Conservation (phyloP, 2,888 invertebrate species). For the Acleris cristana region DNA sequence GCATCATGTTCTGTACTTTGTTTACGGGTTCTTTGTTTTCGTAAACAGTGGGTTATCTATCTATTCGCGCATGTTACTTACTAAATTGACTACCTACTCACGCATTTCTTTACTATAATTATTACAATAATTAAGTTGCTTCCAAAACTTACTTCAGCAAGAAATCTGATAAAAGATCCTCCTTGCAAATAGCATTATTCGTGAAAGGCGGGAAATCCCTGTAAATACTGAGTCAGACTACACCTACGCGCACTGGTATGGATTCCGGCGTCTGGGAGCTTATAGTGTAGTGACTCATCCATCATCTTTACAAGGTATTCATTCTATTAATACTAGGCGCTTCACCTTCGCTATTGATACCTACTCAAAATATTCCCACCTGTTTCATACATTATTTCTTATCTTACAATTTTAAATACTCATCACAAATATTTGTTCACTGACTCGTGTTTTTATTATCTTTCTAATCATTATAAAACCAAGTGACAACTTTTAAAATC, state of each 20-base stretch:
- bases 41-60: no score
- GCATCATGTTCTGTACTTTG: background rate
- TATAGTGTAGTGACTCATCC: conserved; percentile 30
- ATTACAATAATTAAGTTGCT: conserved; percentile 1
- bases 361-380: no score
- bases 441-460: background rate
- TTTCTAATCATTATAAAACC: background rate
- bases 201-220: conserved; percentile 16
- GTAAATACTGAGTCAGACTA: conserved; percentile 20
- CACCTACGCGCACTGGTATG: conserved; percentile 29
- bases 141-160: conserved; percentile 4
- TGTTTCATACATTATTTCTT: no score
- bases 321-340: conserved; percentile 3
- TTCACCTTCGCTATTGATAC: no score
- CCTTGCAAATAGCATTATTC: conserved; percentile 4
- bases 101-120: background rate
- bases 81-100: background rate
- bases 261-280: conserved; percentile 31
- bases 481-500: background rate
- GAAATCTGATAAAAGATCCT: conserved; percentile 26
- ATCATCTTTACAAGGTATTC: conserved; percentile 22
- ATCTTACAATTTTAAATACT: no score
- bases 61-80: no score
- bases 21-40: no score
- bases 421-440: no score